Base-by-base conservation (phyloP, 2,797 vertebrate species). In the Rhabdophis nuchalis region DNA sequence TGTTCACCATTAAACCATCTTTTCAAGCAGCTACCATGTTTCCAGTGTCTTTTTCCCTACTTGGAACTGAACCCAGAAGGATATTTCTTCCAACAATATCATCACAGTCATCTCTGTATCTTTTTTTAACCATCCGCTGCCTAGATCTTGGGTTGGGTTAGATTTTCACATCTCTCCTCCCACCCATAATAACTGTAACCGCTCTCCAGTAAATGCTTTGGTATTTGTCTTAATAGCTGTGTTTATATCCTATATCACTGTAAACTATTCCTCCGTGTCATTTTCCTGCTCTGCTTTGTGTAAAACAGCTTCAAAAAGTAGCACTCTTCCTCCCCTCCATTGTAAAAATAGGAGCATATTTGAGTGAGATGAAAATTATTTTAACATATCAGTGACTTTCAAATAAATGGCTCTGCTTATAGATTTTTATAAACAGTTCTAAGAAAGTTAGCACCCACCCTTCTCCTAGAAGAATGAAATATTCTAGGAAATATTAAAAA, bases 141-240 rank as follows among this genome's bases (percentile, higher is more conserved):
- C 20, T 23, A 46, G 36, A 46, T 25, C 10, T 46, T 25, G 20
- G 36, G 0, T 46, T 41, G 4, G 20, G 9, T 88, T 90, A 92
- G 16, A 0, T 3, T 5, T 32, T 91, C 85, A 52, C 25, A 72
- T 6, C 90, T 93, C 90, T 88, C 92, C 86, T 36, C 46, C 88
- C 20, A 1, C 85, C 92, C 32, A 1, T 27, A 10, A 3, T 60
- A 92, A 8, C 12, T 92, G 23, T 0, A 0, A 27, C 41, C 14
- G 56, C 94, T 85, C 53, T 14, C 72, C 11, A 85, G 32, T 7
- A 64, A 88, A 88, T 85, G 61, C 61, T 20, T 32, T 32, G n/a
- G 1, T 61, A 53, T 85, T 29, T 50, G 41, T 54, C 36, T 86
- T 89, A 29, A 29, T 9, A 50, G 23, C 23, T 85, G 64, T 18